These are phyloP conservation scores for Drosophila oshimai DNA, from an alignment of 1,140 invertebrate genomes.

Conservation along the genomic window DNA sequence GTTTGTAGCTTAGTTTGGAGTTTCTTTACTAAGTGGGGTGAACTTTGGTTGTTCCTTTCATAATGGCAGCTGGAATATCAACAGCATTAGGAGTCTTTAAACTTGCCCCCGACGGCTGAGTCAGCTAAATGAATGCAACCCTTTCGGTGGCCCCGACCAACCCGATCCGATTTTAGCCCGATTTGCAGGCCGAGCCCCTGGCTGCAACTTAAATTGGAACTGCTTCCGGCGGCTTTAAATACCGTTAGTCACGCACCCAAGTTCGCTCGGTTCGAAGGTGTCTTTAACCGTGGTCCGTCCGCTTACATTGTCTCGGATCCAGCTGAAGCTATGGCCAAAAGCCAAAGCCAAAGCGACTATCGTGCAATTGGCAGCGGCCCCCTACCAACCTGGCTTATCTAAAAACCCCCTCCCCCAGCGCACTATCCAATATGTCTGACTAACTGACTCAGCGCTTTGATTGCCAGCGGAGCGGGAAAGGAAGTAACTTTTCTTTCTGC, in stretches of 20 bases:
- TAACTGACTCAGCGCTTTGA: constrained; percentile 80
- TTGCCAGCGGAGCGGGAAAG: constrained; percentile 54
- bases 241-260: constrained; percentile 76
- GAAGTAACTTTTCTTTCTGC: constrained; percentile 72
- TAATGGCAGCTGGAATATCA: neutral
- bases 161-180: neutral
- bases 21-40: neutral
- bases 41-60: constrained; percentile 9
- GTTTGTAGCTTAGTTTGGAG: neutral
- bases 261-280: constrained; percentile 46
- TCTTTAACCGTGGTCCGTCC: constrained; percentile 49
- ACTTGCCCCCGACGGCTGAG: constrained; percentile 43
- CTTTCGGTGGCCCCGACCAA: neutral
- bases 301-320: constrained; percentile 59
- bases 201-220: constrained; percentile 81
- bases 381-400: constrained; percentile 34
- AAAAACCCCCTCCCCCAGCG: constrained; percentile 4
- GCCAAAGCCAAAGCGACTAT: constrained; percentile 30
- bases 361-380: constrained; percentile 51
- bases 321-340: neutral
- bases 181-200: constrained; percentile 30
- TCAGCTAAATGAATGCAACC: constrained; percentile 71
- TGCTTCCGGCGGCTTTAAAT: constrained; percentile 81
- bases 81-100: constrained; percentile 32
- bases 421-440: constrained; percentile 73